Evolutionary conservation across 2,888 invertebrate genomes (phyloP), one percentile per base, ranked within the genome.

Genomic region (Drosophila limbata): DNA sequence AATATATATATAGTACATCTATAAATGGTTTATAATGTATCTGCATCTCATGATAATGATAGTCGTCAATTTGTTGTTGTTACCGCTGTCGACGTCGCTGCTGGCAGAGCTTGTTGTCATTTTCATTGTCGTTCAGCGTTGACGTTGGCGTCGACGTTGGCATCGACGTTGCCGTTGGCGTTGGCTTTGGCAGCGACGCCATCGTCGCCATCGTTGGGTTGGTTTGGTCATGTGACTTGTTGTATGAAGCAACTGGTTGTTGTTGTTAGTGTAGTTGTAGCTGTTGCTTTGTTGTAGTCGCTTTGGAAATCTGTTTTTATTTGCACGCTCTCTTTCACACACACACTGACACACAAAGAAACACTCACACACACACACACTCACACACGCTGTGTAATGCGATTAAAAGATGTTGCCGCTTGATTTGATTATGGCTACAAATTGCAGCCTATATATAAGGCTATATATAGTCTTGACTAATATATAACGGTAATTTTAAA

Each of bases 141-240:
- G 66, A 37, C n/a, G 37, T 39, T 39, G 37, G 8, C 37, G 1
- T n/a, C 19, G 57, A 11, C 51, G 51, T 25, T 40, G 59, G 17
- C 35, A 17, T 33, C 44, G 44, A 28, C 40, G 66, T 61, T 48
- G 61, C 8, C 51, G 56, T 28, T 15, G 37, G 31, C 74, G 73
- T 31, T 47, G 45, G 37, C 47, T 37, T 35, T 31, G 55, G 67
- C 79, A 63, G 62, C 73, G 73, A 51, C 57, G 69, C 63, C 84
- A 79, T 67, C 81, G 84, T 69, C 79, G 79, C 74, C 84, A 75
- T 79, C 74, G 87, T 84, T 79, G 84, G 57, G 64, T 79, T 68
- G 70, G 72, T 84, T 85, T 88, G 84, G 86, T 84, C 88, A 88
- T 84, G 84, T 84, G 88, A 88, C 88, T 84, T 85, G 78, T 85